Conservation (phyloP, 2,888 invertebrate genomes). For the Nymphalis polychloros region DNA sequence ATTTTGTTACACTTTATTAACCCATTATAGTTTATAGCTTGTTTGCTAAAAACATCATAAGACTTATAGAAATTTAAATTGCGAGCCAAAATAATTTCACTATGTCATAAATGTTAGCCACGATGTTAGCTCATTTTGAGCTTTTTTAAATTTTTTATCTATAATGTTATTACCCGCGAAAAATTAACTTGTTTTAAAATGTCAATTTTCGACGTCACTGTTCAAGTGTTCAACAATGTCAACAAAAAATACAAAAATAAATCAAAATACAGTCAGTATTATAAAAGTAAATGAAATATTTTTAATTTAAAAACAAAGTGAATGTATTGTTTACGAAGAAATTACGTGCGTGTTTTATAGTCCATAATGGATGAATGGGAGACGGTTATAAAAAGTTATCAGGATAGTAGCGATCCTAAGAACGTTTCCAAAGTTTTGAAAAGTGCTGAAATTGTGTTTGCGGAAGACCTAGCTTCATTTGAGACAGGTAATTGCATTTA, state of each 20-base stretch:
- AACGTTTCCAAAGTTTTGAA: constrained; percentile 48
- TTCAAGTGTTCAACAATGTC: background rate
- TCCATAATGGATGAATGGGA: constrained; percentile 51
- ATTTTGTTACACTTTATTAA: no score
- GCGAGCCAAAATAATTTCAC: no score
- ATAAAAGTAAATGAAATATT: background rate
- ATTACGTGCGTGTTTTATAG: background rate
- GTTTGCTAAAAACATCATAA: no score
- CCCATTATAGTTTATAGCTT: no score
- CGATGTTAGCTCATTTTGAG: no score
- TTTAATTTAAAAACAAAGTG: no score
- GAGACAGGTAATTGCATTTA: constrained; percentile 52
- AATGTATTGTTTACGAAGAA: background rate
- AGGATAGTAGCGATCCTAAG: constrained; percentile 40
- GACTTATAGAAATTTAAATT: no score
- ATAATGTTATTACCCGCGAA: background rate
- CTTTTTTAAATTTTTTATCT: no score
- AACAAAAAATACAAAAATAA: no score
- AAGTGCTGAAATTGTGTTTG: constrained; percentile 48
- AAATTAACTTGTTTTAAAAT: background rate
- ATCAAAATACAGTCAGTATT: background rate
- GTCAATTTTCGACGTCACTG: background rate
- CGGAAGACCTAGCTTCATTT: constrained; percentile 57
- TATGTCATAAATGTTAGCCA: no score
- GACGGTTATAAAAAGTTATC: constrained; percentile 41